Base-by-base conservation (phyloP, 1,140 invertebrate genomes). In the Drosophila kohkoa region DNA sequence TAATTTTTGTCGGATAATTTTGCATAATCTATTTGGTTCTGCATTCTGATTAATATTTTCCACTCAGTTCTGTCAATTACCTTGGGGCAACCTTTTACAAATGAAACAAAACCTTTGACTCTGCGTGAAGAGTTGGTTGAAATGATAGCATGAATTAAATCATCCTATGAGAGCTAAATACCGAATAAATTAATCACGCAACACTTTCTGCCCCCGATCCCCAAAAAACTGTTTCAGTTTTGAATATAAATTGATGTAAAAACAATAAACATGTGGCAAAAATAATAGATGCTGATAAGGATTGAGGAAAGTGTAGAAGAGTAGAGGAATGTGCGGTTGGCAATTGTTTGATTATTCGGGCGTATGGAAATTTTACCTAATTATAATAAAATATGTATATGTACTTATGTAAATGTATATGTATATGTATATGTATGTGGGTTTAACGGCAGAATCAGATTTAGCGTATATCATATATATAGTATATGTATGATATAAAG, bases 291-390 rank as follows among this genome's bases (percentile, higher is more conserved):
- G 28, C 7, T 35, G n/a, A 25, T 4, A 25, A 25, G 3, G 20
- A 25, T 25, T 25, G 20, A 25, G 20, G 20, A 25, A 25, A 15
- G 35, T 15, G 54, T 13, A n/a, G 41, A n/a, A 30, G 25, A 15
- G 35, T 8, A 7, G 20, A 38, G 38, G 1, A 60, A n/a, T 13
- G 3, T 63, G 30, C 30, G 45, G 55, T 52, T 45, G 32, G 55
- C 20, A 32, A 43, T 60, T 51, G 35, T 59, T 51, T 49, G 38
- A 63, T 63, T 45, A 63, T 28, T 63, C 16, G 41, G 28, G 38
- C 58, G 54, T 54, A 68, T 41, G 48, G 59, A 45, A 58, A 66
- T 72, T 73, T 67, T 73, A 73, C 54, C 46, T 59, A 67, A 59
- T 58, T 67, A 51, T 58, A 59, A 59, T 59, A 38, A 51, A 59